A percentile compares a stretch with the other conserved stretches of the same genome.
phyloP scores from a whole-genome alignment of 2,113 vertebrate species.

The Nerophis ophidion region DNA sequence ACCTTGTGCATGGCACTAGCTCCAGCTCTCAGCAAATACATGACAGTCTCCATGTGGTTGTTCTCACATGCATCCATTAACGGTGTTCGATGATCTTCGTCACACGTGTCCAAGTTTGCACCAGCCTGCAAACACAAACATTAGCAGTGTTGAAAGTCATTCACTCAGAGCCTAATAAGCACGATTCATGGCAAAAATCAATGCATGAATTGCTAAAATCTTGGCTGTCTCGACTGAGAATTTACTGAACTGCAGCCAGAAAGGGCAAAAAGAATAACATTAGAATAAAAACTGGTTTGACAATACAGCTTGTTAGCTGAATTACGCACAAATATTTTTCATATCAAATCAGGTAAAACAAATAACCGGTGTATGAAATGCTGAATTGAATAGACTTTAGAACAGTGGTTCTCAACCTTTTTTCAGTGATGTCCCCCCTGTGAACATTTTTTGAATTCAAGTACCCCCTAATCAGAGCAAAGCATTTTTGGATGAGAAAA shows the following conservation, averaged over 20 bases:
- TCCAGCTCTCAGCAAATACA: conserved; percentile 92
- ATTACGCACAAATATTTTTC: not conserved
- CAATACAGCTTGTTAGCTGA: not conserved
- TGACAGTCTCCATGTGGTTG: conserved; percentile 89
- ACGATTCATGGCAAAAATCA: no score
- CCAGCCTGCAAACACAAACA: conserved; percentile 75
- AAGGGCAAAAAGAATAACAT: not conserved
- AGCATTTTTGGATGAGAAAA: no score
- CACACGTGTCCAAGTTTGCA: conserved; percentile 92
- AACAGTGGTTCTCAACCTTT: no score
- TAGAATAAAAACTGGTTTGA: not conserved
- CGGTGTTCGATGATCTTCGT: conserved; percentile 92
- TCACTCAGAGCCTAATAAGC: no score
- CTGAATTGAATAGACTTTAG: not conserved
- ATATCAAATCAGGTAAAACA: not conserved
- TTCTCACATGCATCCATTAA: conserved; percentile 97
- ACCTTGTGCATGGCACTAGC: conserved; percentile 91
- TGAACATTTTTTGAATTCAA: no score
- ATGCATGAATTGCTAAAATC: no score
- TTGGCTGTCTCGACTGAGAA: no score
- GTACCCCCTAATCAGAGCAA: no score
- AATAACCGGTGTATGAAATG: not conserved
- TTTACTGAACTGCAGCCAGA: no score
- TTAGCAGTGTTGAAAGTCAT: no score
- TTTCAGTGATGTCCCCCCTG: no score